Conservation (phyloP, 2,113 vertebrate species). For the Piprites chloris region DNA sequence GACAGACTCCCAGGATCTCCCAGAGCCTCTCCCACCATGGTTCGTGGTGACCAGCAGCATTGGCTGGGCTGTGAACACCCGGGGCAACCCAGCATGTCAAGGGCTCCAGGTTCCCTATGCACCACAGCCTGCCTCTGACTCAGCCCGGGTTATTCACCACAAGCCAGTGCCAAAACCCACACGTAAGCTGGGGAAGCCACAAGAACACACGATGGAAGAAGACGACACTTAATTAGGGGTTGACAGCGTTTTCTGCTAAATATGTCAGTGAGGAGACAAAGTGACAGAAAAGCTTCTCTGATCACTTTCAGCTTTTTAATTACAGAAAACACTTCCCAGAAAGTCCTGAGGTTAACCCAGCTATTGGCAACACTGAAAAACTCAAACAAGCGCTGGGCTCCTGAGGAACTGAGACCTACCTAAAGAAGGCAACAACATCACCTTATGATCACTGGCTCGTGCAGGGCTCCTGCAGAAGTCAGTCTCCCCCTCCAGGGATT, state of each 20-base stretch:
- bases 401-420: neutral
- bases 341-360: neutral
- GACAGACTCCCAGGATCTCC: rapidly evolving
- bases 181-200: slow-evolving; percentile 4
- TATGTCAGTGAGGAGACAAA: neutral
- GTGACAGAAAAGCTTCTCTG: neutral
- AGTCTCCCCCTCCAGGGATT: neutral
- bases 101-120: neutral
- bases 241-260: slow-evolving; percentile 12
- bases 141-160: neutral
- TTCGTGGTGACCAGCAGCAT: rapidly evolving
- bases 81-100: rapidly evolving
- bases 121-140: neutral
- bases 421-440: neutral
- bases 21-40: neutral
- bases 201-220: neutral
- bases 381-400: neutral
- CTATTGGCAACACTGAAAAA: neutral
- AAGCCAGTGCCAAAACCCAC: slow-evolving; percentile 20
- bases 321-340: neutral
- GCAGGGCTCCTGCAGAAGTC: neutral
- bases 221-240: neutral
- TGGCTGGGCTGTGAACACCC: rapidly evolving
- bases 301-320: slow-evolving; percentile 14
- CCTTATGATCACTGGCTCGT: neutral